Evolutionary conservation across 2,797 vertebrate genomes (phyloP).

Genomic region (Takifugu ocellatus): DNA sequence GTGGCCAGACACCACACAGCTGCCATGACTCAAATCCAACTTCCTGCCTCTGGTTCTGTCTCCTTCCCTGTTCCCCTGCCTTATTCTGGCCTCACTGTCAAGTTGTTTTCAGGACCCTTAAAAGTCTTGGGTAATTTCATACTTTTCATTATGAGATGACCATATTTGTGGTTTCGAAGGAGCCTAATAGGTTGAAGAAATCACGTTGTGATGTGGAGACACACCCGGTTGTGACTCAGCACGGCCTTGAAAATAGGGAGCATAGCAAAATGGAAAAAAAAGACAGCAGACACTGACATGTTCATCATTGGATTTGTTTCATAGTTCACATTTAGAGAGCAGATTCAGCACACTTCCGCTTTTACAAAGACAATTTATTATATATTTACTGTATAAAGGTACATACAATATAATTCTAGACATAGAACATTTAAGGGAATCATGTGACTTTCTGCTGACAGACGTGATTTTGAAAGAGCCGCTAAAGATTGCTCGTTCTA

Average conservation of each 20-base stretch:
- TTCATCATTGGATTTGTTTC: background rate
- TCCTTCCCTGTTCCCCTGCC: constrained; percentile 10
- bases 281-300: constrained; percentile 6
- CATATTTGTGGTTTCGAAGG: too few relatives aligned
- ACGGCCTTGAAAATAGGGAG: constrained; percentile 15
- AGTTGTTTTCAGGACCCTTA: constrained; percentile 12
- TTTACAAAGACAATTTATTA: constrained; percentile 57
- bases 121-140: too few relatives aligned
- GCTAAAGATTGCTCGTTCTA: constrained; percentile 30
- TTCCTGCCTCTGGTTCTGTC: constrained; percentile 14
- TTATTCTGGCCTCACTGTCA: too few relatives aligned
- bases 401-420: constrained; percentile 55
- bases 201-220: constrained; percentile 12
- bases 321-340: background rate
- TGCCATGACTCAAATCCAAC: constrained; percentile 24
- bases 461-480: background rate
- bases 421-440: constrained; percentile 40
- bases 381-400: constrained; percentile 39
- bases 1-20: constrained; percentile 38
- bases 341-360: background rate
- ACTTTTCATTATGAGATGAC: too few relatives aligned
- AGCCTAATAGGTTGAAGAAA: too few relatives aligned
- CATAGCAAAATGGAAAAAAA: background rate
- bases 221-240: constrained; percentile 59
- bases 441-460: constrained; percentile 13